Evolutionary conservation across 2,888 invertebrate genomes (phyloP), one percentile per base, ranked within the genome.

Genomic region (Anthophora plumipes): DNA sequence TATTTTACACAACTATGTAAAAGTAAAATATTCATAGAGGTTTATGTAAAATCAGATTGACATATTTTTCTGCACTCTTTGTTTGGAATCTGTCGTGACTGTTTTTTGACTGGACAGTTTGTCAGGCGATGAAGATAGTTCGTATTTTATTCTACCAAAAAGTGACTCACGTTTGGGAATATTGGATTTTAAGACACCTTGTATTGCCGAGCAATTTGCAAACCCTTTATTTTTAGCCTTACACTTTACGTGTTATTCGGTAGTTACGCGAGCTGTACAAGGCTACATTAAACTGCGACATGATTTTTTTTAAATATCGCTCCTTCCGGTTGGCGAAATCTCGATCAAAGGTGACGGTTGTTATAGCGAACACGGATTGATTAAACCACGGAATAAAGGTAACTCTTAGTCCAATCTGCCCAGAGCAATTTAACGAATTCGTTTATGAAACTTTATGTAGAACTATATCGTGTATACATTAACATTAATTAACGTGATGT

Each of bases 251-350:
- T 71, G 64, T 54, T 37, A 12, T 25, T 41, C 25, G 54, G 48
- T 37, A 60, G 77, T 79, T 77, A 78, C 17, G 50, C 48, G 22
- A 54, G 48, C 48, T 37, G 48, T 37, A 25, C 41, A n/a, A 67
- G 61, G 37, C 76, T 52, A 6, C 31, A 7, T 61, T 39, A 60
- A 76, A 25, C 20, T 17, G 57, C 43, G 37, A 59, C 77, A 63
- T 57, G 39, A 57, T 46, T 54, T 70, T 54, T 63, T 77, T 69
- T 77, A 66, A 70, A 79, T 39, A 39, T 57, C 31, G 37, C 60
- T 17, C 11, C 43, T 68, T 54, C 75, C 60, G 46, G 20, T 74
- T 48, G 55, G 41, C 54, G 43, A 43, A 57, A 64, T 76, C 12
- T 17, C 17, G 31, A 20, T 17, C 55, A 14, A 25, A 12, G 20